Conservation (phyloP, 2,888 invertebrate genomes). For the Pristionchus fissidentatus region DNA sequence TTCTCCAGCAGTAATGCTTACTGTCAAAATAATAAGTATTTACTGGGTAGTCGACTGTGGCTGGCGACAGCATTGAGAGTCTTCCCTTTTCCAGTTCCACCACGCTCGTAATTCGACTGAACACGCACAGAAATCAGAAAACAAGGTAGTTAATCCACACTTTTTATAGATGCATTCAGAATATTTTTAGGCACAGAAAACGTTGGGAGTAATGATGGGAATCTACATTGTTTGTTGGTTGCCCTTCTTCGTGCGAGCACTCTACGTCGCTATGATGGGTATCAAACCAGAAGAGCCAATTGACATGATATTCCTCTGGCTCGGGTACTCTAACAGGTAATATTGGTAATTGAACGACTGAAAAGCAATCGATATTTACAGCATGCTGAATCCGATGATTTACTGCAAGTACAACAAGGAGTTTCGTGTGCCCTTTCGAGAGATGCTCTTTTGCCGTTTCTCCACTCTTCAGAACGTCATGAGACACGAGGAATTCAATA, state of each 20-base stretch:
- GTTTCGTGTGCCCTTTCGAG: constrained; percentile 75
- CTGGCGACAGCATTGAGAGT: not conserved
- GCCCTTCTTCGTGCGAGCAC: constrained; percentile 95
- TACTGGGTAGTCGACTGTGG: not conserved
- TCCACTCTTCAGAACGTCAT: constrained; percentile 73
- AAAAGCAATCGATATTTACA: constrained; percentile 50
- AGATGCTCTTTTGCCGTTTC: constrained; percentile 75
- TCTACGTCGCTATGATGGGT: constrained; percentile 79
- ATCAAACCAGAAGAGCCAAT: constrained; percentile 66
- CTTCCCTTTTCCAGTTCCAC: constrained; percentile 39
- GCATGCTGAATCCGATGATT: constrained; percentile 86
- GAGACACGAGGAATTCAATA: constrained; percentile 72
- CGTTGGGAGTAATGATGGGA: constrained; percentile 94
- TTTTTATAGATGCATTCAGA: not conserved
- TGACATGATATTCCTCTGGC: constrained; percentile 81
- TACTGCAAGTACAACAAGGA: constrained; percentile 83
- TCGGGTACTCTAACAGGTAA: constrained; percentile 90
- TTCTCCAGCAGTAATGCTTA: not conserved
- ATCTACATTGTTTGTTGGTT: constrained; percentile 97
- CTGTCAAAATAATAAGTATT: constrained; percentile 29
- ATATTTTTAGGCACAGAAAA: constrained; percentile 43
- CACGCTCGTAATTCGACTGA: constrained; percentile 27
- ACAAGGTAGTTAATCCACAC: constrained; percentile 17
- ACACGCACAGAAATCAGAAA: constrained; percentile 23
- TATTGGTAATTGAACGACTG: not conserved